Evolutionary conservation across 2,888 invertebrate genomes (phyloP), one percentile per base, ranked within the genome.

Genomic region (Epinotia demarniana): DNA sequence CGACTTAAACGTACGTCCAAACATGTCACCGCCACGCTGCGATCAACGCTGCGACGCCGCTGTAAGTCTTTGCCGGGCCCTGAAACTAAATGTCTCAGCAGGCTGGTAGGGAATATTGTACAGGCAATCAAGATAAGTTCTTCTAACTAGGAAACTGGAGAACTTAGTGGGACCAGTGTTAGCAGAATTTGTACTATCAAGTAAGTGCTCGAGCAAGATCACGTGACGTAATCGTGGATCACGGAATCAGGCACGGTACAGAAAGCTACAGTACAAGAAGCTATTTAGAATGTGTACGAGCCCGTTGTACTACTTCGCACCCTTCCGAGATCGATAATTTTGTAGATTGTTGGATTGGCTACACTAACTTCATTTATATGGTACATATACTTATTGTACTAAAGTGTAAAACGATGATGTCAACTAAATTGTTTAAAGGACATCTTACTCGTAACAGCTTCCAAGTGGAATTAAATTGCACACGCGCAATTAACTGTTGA

Each of bases 1-100:
- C 0, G 98, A 98, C 23, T 23, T 23, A 2, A 23, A 23, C 1
- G 23, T 23, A 23, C 23, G 23, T 23, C 95, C 33, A 95, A 95
- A 80, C 95, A 95, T 78, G 93, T 95, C 79, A 95, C 95, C 18
- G 95, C 95, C 62, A 94, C 94, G 0, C 94, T 94, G 0, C 94
- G n/a, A n/a, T n/a, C n/a, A n/a, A n/a, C 23, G 23, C 23, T 27
- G 23, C 23, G 23, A 27, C 23, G 23, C 23, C 23, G 23, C 23
- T 27, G 23, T 27, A 27, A 27, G 23, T 27, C 23, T 2, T 27
- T 27, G 23, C 23, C 3, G 1, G 23, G 23, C 23, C 9, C 11
- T 18, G 57, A 58, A 6, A 33, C 33, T 33, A 0, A n/a, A 8
- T 33, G 16, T 27, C 11, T 16, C 9, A 16, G 27, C n/a, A 53